Evolutionary conservation across 2,888 invertebrate species (phyloP), one percentile per base, ranked within the genome.

Genomic region (Rotaria magnacalcarata): DNA sequence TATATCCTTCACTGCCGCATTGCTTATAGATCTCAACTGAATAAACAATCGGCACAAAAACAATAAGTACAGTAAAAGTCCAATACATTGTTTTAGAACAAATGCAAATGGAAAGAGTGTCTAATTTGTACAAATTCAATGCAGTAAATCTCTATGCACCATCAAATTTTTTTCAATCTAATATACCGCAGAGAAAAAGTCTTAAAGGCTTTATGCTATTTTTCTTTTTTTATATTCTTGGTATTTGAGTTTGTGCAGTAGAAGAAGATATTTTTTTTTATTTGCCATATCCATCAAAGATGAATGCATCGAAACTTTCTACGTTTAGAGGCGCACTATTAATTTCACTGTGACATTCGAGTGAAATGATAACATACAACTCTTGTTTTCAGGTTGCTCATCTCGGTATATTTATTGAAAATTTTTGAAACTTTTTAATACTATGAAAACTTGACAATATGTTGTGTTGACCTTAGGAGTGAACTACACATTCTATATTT

Each of bases 1-100:
- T 50, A 50, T 80, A 80, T 80, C 80, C 43, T 43, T 47, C n/a
- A 80, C 47, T n/a, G 11, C n/a, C 47, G 34, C 43, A 80, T 80
- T 80, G 47, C 0, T 47, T 34, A 47, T n/a, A 80, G 14, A n/a
- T 0, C 8, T 47, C 10, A 14, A 43, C 80, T n/a, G 80, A 80
- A 47, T 19, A n/a, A 41, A 4, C 27, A 34, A 67, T 16, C 0
- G 67, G 34, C 34, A 67, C 19, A 19, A 67, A 34, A 41, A 2
- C 34, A 19, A 67, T 0, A 16, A 67, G 41, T 10, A 67, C 34
- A 67, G 34, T 34, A 27, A 16, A 14, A 34, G 34, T 34, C 19
- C 34, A 67, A 41, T 67, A 34, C 67, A 67, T 67, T 41, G 34
- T 67, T 7, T 2, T 67, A 21, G 2, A n/a, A 67, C 67, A 8